phyloP scores from a whole-genome alignment of 92 coral and sea anemone genomes.

The Meandrina meandrites region DNA sequence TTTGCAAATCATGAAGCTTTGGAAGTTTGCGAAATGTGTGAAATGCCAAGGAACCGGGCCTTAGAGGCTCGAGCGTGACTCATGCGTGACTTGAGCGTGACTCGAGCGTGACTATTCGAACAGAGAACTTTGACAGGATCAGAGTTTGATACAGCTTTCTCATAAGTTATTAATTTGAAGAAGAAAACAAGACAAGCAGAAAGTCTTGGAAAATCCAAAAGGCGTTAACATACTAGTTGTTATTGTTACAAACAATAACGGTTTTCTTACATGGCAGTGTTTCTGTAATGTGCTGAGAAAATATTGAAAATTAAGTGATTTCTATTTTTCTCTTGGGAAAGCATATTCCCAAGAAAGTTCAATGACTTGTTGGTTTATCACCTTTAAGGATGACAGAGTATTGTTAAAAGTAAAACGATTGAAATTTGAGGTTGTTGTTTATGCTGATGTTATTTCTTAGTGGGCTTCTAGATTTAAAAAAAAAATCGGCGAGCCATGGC shows the following conservation, averaged over 20 bases:
- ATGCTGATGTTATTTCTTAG: not conserved
- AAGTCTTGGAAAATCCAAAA: constrained; percentile 1
- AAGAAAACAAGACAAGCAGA: not conserved
- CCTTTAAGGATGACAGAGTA: constrained; percentile 18
- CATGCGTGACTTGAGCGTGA: constrained; percentile 5
- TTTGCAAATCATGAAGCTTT: constrained; percentile 84
- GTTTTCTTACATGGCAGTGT: constrained; percentile 11
- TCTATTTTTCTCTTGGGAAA: constrained; percentile 3
- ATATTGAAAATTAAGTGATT: constrained; percentile 10
- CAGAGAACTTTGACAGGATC: constrained; percentile 44
- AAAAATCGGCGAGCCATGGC: too few relatives aligned
- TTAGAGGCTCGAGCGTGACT: constrained; percentile 38
- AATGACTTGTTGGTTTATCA: constrained; percentile 22
- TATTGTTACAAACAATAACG: constrained; percentile 22
- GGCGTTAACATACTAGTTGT: not conserved
- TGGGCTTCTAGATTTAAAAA: too few relatives aligned
- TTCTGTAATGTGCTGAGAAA: constrained; percentile 8
- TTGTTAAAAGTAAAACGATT: constrained; percentile 8
- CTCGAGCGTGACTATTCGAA: constrained; percentile 21
- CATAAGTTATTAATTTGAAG: constrained; percentile 24
- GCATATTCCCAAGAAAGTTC: not conserved
- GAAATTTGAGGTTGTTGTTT: not conserved
- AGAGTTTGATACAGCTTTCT: constrained; percentile 17
- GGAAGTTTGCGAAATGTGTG: constrained; percentile 76
- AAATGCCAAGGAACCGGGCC: constrained; percentile 59